A percentile compares a stretch with the other conserved stretches of the same genome.
These are phyloP conservation scores for Hylaeus volcanicus DNA, from an alignment of 1,140 invertebrate species.

Conservation along the genomic window DNA sequence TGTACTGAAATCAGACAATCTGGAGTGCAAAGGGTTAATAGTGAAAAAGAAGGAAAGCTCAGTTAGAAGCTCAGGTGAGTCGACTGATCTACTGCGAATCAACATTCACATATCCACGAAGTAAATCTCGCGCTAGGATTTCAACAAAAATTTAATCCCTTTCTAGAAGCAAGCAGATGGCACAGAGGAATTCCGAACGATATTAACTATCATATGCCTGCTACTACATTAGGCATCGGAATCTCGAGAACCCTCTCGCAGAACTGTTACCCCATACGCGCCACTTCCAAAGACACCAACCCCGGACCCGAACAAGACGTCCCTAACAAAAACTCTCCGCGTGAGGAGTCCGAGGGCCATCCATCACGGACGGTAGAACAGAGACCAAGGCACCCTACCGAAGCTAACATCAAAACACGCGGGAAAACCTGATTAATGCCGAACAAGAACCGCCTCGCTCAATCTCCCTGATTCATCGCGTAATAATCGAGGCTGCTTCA, in stretches of 20 bases:
- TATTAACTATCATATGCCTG: background rate
- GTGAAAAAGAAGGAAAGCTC: no score
- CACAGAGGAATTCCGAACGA: no score
- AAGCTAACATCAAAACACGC: background rate
- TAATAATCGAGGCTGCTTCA: conserved; percentile 21
- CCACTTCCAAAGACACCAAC: background rate
- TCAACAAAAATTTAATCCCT: no score
- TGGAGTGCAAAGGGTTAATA: no score
- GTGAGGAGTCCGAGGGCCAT: background rate
- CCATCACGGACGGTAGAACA: background rate
- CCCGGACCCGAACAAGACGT: background rate
- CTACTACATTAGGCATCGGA: background rate
- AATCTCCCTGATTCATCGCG: conserved; percentile 13
- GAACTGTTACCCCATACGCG: background rate
- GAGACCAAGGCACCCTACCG: background rate
- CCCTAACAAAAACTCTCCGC: background rate
- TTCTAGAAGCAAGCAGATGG: no score
- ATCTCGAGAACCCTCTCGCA: background rate
- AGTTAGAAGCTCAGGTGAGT: no score
- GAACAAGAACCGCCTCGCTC: background rate
- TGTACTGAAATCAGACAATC: no score
- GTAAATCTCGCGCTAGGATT: no score
- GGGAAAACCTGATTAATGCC: conserved; percentile 11
- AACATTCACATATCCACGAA: no score
- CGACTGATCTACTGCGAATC: no score